Conservation (phyloP, 2,888 invertebrate species). For the Macaria liturata region DNA sequence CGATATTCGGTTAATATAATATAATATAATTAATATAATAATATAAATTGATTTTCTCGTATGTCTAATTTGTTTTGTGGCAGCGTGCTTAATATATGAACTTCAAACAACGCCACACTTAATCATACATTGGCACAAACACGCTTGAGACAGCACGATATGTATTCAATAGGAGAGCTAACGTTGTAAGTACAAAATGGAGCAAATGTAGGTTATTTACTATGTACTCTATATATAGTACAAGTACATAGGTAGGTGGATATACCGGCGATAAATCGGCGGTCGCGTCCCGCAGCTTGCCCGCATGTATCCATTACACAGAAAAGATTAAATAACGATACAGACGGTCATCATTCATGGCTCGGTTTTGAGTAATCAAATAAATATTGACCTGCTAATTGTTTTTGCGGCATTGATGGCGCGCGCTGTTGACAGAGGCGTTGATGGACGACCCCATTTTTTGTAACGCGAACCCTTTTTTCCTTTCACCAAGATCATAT, state of each 20-base stretch:
- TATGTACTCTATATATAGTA: no score
- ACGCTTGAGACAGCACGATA: no score
- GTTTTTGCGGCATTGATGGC: conserved; percentile 77
- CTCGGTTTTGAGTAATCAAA: conserved; percentile 67
- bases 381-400: conserved; percentile 81
- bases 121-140: no score
- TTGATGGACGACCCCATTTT: conserved; percentile 74
- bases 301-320: conserved; percentile 40
- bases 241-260: neutral
- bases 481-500: conserved; percentile 51
- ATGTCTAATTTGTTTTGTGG: no score
- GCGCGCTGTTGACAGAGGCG: conserved; percentile 71
- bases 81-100: no score
- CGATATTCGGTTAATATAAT: no score
- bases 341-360: conserved; percentile 61
- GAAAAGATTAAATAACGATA: conserved; percentile 41
- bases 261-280: conserved; percentile 15
- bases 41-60: no score
- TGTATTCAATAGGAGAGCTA: no score
- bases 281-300: conserved; percentile 39
- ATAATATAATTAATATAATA: no score
- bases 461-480: conserved; percentile 66
- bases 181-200: no score
- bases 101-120: no score
- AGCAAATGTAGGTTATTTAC: no score